A percentile compares a stretch with the other conserved stretches of the same genome.
phyloP scores from a whole-genome alignment of 2,113 vertebrate species.

The Stomatorhinus ivindoensis region DNA sequence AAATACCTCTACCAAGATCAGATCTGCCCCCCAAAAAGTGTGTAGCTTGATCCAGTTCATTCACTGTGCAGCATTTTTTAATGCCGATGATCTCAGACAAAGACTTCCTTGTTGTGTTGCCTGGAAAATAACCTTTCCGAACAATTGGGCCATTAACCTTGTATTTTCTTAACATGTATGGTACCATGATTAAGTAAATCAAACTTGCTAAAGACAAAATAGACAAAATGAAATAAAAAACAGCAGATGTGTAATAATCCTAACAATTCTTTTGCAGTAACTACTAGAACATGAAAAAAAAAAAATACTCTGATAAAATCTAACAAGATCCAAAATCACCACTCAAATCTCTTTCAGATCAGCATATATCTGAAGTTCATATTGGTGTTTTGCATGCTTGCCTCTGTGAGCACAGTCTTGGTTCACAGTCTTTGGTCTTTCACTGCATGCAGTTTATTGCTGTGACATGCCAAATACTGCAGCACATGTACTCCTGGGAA shows the following conservation, averaged over 20 bases:
- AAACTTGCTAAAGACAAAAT: background rate
- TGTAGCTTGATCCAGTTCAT: background rate
- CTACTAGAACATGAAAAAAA: background rate
- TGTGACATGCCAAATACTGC: background rate
- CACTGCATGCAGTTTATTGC: background rate
- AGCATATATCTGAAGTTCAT: background rate
- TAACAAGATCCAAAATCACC: background rate
- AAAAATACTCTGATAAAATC: background rate
- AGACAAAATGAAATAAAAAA: background rate
- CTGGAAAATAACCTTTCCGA: background rate
- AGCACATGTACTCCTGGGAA: background rate
- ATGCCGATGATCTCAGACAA: background rate
- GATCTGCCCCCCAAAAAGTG: background rate
- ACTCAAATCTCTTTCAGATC: background rate
- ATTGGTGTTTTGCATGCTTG: background rate
- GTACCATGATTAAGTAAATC: background rate
- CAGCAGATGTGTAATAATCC: background rate
- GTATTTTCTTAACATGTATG: background rate
- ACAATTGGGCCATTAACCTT: background rate
- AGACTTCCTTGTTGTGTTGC: background rate
- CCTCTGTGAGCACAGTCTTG: background rate
- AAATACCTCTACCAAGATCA: background rate
- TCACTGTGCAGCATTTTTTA: constrained; percentile 1
- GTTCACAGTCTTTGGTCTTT: background rate
- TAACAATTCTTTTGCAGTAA: background rate